Evolutionary conservation across 2,888 invertebrate genomes (phyloP).

Genomic region (Caenorhabditis wallacei): DNA sequence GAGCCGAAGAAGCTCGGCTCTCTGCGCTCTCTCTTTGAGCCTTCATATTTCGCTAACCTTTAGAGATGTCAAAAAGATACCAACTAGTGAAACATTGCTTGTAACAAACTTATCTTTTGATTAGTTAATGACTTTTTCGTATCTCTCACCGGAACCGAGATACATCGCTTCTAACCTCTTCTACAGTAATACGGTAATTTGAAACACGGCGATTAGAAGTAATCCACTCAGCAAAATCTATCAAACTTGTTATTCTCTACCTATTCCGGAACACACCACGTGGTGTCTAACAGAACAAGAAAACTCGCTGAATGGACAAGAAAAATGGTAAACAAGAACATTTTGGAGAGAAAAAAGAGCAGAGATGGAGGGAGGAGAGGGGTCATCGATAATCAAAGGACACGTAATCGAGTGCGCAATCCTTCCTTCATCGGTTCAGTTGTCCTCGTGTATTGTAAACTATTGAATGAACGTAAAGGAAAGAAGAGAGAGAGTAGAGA

Average conservation of each 20-base stretch:
- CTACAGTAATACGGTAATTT: no score
- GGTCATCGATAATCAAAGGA: background rate
- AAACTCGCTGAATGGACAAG: conserved; percentile 26
- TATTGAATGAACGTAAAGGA: background rate
- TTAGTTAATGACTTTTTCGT: no score
- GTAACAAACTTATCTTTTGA: no score
- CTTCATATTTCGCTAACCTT: no score
- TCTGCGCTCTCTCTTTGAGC: no score
- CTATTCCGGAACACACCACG: background rate
- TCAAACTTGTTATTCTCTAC: background rate
- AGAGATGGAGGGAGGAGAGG: background rate
- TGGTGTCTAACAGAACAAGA: background rate
- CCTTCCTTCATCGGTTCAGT: background rate
- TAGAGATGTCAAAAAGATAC: no score
- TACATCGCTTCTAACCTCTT: no score
- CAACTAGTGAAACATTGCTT: no score
- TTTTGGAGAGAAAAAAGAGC: background rate
- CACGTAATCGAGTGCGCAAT: conserved; percentile 1
- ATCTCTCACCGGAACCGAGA: no score
- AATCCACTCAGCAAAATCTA: background rate
- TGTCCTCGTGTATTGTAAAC: background rate
- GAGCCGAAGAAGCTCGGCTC: no score
- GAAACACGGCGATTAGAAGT: no score
- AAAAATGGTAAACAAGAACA: conserved; percentile 3
- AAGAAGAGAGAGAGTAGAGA: background rate